Evolutionary conservation across 2,113 vertebrate species (phyloP).

Genomic region (Microtus richardsoni): DNA sequence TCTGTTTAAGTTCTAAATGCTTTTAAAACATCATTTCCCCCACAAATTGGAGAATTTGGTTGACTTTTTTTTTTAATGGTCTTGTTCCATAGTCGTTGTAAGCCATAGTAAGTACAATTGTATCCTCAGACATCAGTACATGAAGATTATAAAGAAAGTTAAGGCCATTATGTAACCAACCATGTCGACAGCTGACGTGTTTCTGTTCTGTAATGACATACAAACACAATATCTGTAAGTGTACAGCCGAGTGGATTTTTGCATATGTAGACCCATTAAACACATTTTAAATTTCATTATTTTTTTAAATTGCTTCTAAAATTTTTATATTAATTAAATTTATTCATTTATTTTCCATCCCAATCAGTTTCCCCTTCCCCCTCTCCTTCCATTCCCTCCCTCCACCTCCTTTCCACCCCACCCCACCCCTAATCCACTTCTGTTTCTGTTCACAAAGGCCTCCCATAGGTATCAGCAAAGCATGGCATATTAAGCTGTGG

Average conservation of each 20-base stretch:
- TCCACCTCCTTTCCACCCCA: neutral
- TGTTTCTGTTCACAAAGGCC: neutral
- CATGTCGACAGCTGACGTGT: neutral
- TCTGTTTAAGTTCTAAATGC: conserved; percentile 3
- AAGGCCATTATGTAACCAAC: neutral
- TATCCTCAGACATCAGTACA: neutral
- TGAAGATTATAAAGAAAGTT: conserved; percentile 29
- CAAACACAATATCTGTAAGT: neutral
- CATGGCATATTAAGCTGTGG: neutral
- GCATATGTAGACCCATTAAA: neutral
- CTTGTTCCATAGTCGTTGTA: conserved; percentile 41
- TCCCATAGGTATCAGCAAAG: neutral
- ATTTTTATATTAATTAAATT: neutral
- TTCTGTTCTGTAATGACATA: neutral
- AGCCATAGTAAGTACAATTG: conserved; percentile 1
- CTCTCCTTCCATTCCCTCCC: neutral
- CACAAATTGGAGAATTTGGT: neutral
- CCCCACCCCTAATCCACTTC: neutral
- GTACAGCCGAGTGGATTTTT: conserved; percentile 10
- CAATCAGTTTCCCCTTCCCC: neutral
- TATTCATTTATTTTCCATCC: neutral
- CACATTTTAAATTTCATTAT: conserved; percentile 3
- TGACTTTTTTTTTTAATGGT: conserved; percentile 49
- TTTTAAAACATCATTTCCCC: neutral
- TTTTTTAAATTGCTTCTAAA: conserved; percentile 31